Evolutionary conservation across 1,140 invertebrate species (phyloP).

Genomic region (Leptinotarsa lineolata): DNA sequence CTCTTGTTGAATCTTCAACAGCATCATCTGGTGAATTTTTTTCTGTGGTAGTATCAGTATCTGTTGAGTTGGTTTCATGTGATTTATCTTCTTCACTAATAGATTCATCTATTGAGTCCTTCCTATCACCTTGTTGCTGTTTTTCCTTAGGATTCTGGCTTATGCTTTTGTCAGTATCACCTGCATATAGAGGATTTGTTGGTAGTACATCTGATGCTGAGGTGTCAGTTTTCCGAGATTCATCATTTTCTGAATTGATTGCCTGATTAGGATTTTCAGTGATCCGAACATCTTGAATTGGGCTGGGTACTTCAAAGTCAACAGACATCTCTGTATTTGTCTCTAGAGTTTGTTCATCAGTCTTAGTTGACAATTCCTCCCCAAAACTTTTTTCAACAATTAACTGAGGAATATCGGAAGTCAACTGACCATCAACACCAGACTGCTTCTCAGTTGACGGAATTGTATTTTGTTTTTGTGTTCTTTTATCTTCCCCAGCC

Average conservation of each 20-base stretch:
- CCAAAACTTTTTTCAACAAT: neutral
- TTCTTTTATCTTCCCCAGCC: neutral
- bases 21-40: neutral
- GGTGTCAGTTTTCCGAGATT: too few relatives aligned
- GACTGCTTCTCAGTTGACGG: neutral
- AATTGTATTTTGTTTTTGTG: neutral
- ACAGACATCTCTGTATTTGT: neutral
- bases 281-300: conserved; percentile 11
- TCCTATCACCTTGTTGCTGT: neutral
- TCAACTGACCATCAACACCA: neutral
- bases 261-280: conserved; percentile 9
- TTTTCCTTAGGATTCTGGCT: conserved; percentile 20
- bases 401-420: neutral
- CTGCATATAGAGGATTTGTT: too few relatives aligned
- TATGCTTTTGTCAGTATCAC: too few relatives aligned
- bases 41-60: neutral
- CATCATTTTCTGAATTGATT: neutral
- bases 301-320: conserved; percentile 24
- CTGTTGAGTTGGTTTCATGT: neutral
- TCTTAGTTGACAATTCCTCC: neutral
- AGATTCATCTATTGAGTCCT: too few relatives aligned
- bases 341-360: neutral
- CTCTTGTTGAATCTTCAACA: neutral
- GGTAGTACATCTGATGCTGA: too few relatives aligned
- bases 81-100: too few relatives aligned